These are phyloP conservation scores for Ditula angustiorana DNA, from an alignment of 2,888 invertebrate species.

Conservation along the genomic window DNA sequence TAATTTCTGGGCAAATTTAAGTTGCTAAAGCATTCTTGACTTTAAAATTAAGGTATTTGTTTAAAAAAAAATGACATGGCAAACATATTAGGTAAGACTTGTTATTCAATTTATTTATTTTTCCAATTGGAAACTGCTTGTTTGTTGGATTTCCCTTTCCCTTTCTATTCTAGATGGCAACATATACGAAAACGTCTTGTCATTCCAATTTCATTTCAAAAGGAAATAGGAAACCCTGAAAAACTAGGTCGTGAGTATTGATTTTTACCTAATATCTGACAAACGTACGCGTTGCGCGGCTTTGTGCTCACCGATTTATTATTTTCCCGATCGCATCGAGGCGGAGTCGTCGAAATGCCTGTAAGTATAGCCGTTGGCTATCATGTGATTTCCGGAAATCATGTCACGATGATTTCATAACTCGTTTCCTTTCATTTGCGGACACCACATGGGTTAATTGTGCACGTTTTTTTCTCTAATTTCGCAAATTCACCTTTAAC, in stretches of 20 bases:
- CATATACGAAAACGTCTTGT: conserved; percentile 58
- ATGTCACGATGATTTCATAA: conserved; percentile 51
- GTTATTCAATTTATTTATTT: not conserved
- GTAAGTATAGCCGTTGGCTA: conserved; percentile 63
- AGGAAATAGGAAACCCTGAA: conserved; percentile 58
- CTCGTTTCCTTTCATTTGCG: conserved; percentile 49
- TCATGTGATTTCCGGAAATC: conserved; percentile 67
- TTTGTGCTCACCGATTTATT: conserved; percentile 52
- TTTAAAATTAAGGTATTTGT: no score
- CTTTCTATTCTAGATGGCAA: conserved; percentile 48
- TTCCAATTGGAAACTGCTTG: conserved; percentile 28
- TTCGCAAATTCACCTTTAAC: conserved; percentile 1
- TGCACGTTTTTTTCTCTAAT: conserved; percentile 17
- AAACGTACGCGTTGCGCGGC: conserved; percentile 59
- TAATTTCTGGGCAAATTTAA: no score
- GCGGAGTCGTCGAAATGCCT: conserved; percentile 68
- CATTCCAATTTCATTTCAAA: conserved; percentile 61
- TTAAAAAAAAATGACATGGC: not conserved
- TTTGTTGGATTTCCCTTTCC: conserved; percentile 5
- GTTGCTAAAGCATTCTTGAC: no score
- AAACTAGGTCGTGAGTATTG: conserved; percentile 79
- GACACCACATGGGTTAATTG: conserved; percentile 39
- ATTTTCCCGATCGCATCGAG: conserved; percentile 55
- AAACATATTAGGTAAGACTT: not conserved
- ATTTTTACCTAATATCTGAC: conserved; percentile 72